Conservation (phyloP, 2,113 vertebrate species). For the Pseudopodoces humilis region DNA sequence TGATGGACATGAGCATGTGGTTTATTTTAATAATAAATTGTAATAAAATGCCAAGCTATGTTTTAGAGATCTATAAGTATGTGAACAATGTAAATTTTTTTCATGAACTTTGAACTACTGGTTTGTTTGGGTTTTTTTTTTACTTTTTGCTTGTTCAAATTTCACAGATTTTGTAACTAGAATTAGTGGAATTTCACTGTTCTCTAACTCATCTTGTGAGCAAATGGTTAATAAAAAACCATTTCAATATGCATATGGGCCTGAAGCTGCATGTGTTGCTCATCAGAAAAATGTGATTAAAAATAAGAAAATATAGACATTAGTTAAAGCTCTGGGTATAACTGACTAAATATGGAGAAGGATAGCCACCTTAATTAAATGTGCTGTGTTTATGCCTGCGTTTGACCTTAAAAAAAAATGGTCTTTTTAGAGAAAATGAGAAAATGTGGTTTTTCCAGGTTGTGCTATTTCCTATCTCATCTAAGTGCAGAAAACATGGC, state of each 20-base stretch:
- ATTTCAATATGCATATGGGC: not conserved
- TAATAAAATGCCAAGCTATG: not conserved
- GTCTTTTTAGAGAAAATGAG: accelerated
- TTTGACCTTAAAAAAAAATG: not conserved
- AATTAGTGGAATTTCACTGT: not conserved
- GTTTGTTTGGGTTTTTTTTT: not conserved
- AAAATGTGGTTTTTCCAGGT: accelerated
- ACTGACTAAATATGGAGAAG: not conserved
- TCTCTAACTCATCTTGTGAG: not conserved
- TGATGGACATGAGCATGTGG: not conserved
- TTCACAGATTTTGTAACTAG: not conserved
- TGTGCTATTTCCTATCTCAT: not conserved
- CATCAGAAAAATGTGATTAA: not conserved
- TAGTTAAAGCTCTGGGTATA: not conserved
- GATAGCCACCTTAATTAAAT: not conserved
- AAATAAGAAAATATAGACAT: not conserved
- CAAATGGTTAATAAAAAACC: not conserved
- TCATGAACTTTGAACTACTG: not conserved
- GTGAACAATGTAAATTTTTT: not conserved
- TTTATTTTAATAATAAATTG: not conserved
- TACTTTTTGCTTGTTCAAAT: not conserved
- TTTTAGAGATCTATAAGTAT: not conserved
- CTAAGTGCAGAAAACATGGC: not conserved
- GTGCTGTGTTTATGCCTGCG: not conserved
- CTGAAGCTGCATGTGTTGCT: not conserved